A percentile compares a stretch with the other conserved stretches of the same genome.
Conservation (phyloP, 2,797 vertebrate genomes). For the Mustela erminea region DNA sequence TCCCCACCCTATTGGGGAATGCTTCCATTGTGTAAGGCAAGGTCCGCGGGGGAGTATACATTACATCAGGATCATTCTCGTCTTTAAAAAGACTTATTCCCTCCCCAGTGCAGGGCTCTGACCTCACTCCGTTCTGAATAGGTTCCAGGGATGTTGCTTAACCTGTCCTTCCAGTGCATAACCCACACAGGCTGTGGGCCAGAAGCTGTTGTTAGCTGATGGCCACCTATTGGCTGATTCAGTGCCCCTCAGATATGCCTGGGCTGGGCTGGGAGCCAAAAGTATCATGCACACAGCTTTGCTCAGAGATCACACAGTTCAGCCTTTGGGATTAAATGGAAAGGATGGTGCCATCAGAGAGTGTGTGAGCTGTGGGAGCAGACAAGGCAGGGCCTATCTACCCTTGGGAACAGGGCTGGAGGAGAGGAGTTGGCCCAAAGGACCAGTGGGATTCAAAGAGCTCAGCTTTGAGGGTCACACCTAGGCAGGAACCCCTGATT, state of each 20-base stretch:
- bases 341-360: neutral
- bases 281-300: neutral
- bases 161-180: neutral
- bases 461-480: neutral
- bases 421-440: neutral
- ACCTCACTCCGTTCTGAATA: neutral
- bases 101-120: neutral
- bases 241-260: neutral
- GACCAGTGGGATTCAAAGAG: neutral
- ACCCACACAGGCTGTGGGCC: neutral
- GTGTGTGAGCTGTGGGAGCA: neutral
- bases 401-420: neutral
- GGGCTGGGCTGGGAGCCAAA: constrained; percentile 9
- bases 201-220: neutral
- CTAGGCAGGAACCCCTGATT: neutral
- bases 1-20: neutral
- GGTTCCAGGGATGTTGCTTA: neutral
- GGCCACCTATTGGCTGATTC: neutral
- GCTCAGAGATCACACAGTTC: neutral
- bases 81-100: neutral
- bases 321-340: neutral
- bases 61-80: neutral
- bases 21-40: neutral
- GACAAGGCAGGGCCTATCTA: neutral
- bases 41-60: neutral